phyloP scores from a whole-genome alignment of 2,797 vertebrate genomes.

The Apodemus agrarius region DNA sequence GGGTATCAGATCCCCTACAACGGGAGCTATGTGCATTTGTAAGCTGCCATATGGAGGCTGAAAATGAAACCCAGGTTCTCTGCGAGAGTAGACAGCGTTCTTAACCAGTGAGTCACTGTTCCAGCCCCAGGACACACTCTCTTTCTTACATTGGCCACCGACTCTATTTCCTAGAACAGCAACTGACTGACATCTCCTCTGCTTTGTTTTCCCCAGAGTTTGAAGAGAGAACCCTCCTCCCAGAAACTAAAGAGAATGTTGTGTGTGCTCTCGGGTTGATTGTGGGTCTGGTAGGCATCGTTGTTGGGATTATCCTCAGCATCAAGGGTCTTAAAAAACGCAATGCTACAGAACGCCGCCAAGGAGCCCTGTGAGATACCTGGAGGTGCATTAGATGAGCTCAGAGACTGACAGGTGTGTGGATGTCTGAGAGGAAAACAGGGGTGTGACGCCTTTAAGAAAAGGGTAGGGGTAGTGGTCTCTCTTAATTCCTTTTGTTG shows the following conservation, averaged over 20 bases:
- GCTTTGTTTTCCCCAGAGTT: conserved; percentile 62
- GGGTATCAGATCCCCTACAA: background rate
- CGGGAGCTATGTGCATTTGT: background rate
- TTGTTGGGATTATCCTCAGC: conserved; percentile 71
- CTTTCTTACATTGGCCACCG: background rate
- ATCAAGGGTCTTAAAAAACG: conserved; percentile 68
- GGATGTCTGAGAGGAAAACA: background rate
- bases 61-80: background rate
- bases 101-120: too few relatives aligned
- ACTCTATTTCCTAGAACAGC: background rate
- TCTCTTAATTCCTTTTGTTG: background rate
- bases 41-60: background rate
- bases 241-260: conserved; percentile 81
- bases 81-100: background rate
- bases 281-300: conserved; percentile 82
- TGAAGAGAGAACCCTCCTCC: conserved; percentile 2
- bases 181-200: background rate
- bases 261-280: conserved; percentile 82
- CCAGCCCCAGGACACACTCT: background rate
- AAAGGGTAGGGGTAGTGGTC: accelerated
- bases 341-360: background rate
- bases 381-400: conserved; percentile 3
- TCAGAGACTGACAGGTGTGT: background rate
- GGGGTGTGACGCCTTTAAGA: background rate
- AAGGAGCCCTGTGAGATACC: conserved; percentile 64